These are phyloP conservation scores for Motacilla tschutschensis DNA, from an alignment of 2,113 vertebrate species.

Conservation along the genomic window DNA sequence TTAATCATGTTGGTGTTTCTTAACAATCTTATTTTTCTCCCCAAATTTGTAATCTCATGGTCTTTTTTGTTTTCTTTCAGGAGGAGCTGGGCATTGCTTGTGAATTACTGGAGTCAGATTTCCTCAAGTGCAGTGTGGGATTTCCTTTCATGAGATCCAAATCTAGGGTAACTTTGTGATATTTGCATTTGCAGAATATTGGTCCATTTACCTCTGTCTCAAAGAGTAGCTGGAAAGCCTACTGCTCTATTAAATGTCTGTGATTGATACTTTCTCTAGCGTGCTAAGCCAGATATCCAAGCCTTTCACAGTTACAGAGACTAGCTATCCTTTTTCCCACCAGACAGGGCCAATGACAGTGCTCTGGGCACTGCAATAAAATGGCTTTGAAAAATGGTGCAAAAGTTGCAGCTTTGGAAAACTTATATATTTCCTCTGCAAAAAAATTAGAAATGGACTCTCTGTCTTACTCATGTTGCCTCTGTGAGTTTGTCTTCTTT, in stretches of 20 bases:
- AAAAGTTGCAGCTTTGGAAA: not conserved
- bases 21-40: not conserved
- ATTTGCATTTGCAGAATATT: not conserved
- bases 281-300: not conserved
- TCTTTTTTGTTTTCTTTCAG: slow-evolving; percentile 71
- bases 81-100: slow-evolving; percentile 96
- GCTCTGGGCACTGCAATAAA: not conserved
- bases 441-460: not conserved
- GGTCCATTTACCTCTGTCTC: not conserved
- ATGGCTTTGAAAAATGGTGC: not conserved
- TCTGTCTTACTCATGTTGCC: not conserved
- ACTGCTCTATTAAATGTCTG: not conserved
- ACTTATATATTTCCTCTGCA: not conserved
- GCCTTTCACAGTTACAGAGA: not conserved
- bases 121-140: slow-evolving; percentile 95
- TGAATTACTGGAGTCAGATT: slow-evolving; percentile 89
- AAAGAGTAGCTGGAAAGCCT: not conserved
- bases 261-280: not conserved
- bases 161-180: slow-evolving; percentile 80
- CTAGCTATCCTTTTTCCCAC: not conserved
- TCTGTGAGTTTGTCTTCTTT: not conserved
- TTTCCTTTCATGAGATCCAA: slow-evolving; percentile 98
- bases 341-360: not conserved
- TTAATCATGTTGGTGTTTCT: not conserved
- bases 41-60: not conserved